phyloP scores from a whole-genome alignment of 2,888 invertebrate genomes.

The Rhopalosiphum nymphaeae region DNA sequence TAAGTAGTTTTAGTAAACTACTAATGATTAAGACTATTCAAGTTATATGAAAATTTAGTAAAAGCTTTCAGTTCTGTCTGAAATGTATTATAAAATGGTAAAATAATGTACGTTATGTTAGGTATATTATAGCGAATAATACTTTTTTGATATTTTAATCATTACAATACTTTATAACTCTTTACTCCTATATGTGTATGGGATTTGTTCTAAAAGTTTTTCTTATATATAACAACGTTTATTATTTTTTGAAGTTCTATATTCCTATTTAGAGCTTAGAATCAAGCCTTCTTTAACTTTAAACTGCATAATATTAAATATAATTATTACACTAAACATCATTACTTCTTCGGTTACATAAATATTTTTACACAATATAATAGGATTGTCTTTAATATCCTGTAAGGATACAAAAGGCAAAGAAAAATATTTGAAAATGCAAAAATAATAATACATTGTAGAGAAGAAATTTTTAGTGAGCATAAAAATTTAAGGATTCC shows the following conservation, averaged over 20 bases:
- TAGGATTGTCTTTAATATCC: neutral
- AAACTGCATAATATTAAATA: neutral
- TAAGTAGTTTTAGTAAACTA: neutral
- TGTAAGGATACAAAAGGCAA: neutral
- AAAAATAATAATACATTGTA: neutral
- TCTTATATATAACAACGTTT: neutral
- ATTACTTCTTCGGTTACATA: neutral
- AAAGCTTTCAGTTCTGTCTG: neutral
- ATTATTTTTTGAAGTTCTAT: neutral
- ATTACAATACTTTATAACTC: neutral
- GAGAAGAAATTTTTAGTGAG: neutral
- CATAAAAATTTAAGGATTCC: neutral
- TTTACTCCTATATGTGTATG: neutral
- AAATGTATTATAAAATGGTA: neutral
- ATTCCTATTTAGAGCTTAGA: neutral
- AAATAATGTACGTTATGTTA: neutral
- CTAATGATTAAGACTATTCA: neutral
- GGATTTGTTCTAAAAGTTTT: neutral
- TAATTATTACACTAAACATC: neutral
- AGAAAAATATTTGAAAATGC: neutral
- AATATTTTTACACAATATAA: neutral
- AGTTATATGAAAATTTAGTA: neutral
- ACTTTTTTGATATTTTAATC: neutral
- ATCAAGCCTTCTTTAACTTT: neutral
- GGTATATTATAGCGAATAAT: neutral